Conservation (phyloP, 2,888 invertebrate species). For the Mycalesis mineus region DNA sequence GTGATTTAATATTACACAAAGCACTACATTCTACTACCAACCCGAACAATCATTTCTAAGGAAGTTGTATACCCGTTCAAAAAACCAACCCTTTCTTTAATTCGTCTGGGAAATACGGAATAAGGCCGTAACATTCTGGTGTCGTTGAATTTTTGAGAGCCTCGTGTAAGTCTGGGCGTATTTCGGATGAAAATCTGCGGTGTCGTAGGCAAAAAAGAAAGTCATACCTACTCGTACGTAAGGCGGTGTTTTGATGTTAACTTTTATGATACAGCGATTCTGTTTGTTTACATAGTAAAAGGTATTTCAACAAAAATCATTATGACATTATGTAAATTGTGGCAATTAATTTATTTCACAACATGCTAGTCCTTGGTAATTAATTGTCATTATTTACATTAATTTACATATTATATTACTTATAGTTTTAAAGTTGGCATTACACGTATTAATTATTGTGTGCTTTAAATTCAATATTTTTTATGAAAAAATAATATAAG, state of each 20-base stretch:
- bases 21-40: too few species aligned
- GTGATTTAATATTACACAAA: too few species aligned
- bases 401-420: too few species aligned
- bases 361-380: too few species aligned
- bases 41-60: conserved; percentile 4
- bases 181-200: conserved; percentile 61
- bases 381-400: not conserved
- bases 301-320: not conserved
- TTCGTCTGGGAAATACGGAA: conserved; percentile 41
- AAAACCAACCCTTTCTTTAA: conserved; percentile 20
- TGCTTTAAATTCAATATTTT: too few species aligned
- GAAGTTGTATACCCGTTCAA: conserved; percentile 5
- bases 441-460: too few species aligned
- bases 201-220: conserved; percentile 55
- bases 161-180: conserved; percentile 55
- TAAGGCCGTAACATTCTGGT: conserved; percentile 37
- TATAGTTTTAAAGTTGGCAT: too few species aligned
- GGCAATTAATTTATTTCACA: not conserved
- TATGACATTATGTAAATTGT: not conserved
- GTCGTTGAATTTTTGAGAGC: conserved; percentile 69
- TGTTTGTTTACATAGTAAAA: conserved; percentile 1
- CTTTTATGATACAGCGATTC: conserved; percentile 19
- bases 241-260: conserved; percentile 26
- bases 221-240: conserved; percentile 26
- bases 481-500: too few species aligned